Evolutionary conservation across 2,113 vertebrate species (phyloP).

Genomic region (Malurus cyaneus): DNA sequence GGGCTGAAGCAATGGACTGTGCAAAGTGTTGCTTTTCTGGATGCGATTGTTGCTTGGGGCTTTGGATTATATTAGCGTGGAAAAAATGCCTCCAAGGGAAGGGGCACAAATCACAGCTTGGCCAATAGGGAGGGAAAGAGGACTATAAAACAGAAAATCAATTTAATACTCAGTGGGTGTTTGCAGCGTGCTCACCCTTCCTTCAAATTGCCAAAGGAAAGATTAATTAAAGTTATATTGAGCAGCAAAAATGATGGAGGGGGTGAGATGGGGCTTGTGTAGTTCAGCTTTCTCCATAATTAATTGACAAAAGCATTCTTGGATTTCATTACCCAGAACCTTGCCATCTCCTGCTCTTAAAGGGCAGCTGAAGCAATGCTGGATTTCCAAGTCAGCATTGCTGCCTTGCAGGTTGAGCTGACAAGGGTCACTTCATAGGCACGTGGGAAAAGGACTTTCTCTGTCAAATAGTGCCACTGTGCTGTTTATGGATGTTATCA

Average conservation of each 20-base stretch:
- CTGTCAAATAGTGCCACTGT: background rate
- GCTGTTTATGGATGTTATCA: background rate
- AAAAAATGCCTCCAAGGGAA: conserved; percentile 20
- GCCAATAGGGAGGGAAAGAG: conserved; percentile 17
- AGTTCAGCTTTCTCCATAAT: conserved; percentile 28
- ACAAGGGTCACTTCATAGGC: background rate
- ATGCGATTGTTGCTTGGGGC: background rate
- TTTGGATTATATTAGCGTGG: conserved; percentile 44
- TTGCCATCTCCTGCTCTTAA: conserved; percentile 1
- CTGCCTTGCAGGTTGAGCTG: background rate
- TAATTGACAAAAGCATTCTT: conserved; percentile 46
- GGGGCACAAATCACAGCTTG: conserved; percentile 43
- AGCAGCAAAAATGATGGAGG: conserved; percentile 55
- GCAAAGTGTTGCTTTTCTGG: background rate
- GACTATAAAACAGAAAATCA: conserved; percentile 62
- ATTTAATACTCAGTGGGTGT: conserved; percentile 59
- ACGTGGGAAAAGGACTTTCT: background rate
- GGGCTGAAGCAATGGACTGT: background rate
- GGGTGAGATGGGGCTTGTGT: background rate
- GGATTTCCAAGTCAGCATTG: background rate
- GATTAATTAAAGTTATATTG: conserved; percentile 71
- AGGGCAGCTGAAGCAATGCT: background rate
- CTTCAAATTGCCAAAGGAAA: conserved; percentile 61
- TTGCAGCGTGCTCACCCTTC: conserved; percentile 55
- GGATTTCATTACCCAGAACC: conserved; percentile 54